Percentiles rank a stretch among this genome's conserved stretches.
phyloP scores from a whole-genome alignment of 2,888 invertebrate species.

The Resseliella maxima region DNA sequence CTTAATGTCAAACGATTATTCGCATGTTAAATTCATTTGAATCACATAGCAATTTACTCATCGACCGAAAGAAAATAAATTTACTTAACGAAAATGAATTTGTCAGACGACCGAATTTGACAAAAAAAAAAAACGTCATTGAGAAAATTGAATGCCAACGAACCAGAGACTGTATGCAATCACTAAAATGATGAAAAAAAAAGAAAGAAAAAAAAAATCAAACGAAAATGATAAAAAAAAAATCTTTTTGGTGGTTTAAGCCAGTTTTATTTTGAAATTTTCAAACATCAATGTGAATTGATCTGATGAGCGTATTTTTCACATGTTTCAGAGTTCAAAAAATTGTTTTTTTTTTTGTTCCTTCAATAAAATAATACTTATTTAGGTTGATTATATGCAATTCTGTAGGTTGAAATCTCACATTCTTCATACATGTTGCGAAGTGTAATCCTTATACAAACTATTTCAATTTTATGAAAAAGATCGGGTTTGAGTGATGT shows the following conservation, averaged over 20 bases:
- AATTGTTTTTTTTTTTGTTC: background rate
- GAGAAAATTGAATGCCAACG: too few species aligned
- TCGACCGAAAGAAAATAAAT: too few species aligned
- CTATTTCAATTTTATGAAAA: slow-evolving; percentile 26
- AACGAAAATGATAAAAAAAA: background rate
- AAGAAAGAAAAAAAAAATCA: background rate
- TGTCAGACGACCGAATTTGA: too few species aligned
- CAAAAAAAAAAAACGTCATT: too few species aligned
- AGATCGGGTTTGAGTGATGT: background rate
- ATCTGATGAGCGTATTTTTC: background rate
- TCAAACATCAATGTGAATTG: background rate
- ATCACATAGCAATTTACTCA: too few species aligned
- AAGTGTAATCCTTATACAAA: background rate
- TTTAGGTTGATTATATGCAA: background rate
- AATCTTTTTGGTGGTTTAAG: background rate
- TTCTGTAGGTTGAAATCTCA: background rate
- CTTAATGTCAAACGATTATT: slow-evolving; percentile 23
- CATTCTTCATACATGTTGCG: background rate
- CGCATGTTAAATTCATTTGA: background rate
- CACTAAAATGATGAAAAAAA: too few species aligned
- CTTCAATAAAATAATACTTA: background rate
- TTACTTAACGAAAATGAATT: too few species aligned
- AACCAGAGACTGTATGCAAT: too few species aligned
- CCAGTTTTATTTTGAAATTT: slow-evolving; percentile 1
- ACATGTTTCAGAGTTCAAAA: slow-evolving; percentile 1